phyloP scores from a whole-genome alignment of 2,113 vertebrate species.

The Octodon degus region DNA sequence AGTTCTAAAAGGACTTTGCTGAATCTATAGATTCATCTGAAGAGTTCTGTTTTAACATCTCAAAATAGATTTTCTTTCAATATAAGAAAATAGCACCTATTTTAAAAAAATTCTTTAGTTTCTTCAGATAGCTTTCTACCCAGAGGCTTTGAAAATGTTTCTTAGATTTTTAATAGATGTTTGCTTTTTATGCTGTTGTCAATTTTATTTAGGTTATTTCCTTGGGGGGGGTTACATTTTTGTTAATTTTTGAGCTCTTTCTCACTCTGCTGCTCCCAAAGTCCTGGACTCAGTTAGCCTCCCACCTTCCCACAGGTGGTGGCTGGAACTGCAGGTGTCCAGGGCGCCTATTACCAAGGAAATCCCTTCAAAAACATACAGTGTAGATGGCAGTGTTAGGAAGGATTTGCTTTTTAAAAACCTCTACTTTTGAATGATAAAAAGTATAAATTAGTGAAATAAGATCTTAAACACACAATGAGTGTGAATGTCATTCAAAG shows the following conservation, averaged over 20 bases:
- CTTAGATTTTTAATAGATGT: neutral
- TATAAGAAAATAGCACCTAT: constrained; percentile 1
- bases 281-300: neutral
- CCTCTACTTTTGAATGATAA: neutral
- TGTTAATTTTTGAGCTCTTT: neutral
- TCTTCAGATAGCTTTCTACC: neutral
- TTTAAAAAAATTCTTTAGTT: neutral
- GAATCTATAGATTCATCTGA: neutral
- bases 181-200: neutral
- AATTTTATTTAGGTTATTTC: neutral
- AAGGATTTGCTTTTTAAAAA: neutral
- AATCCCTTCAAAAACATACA: neutral
- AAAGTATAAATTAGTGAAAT: neutral
- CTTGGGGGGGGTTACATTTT: neutral
- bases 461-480: neutral
- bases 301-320: too few species aligned
- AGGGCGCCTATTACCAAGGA: neutral
- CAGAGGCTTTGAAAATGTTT: neutral
- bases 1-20: neutral
- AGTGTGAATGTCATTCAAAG: neutral
- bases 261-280: neutral
- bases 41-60: neutral
- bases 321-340: neutral
- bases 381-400: neutral
- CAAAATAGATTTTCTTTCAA: neutral